Base-by-base conservation (phyloP, 2,888 invertebrate species). In the Steromphala cineraria region DNA sequence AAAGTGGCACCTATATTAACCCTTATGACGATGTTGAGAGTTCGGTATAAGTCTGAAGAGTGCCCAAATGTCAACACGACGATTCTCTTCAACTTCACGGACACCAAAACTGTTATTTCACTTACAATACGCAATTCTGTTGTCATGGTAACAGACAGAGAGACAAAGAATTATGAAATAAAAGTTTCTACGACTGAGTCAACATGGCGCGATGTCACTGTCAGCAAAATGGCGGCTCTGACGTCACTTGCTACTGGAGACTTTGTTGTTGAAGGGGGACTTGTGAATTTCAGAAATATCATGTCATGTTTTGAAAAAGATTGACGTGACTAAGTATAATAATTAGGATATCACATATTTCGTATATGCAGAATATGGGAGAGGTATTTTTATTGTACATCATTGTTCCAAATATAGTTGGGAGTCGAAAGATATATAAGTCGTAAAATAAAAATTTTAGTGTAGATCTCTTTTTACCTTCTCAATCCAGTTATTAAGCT, bases 241-340 rank as follows among this genome's bases (percentile, higher is more conserved):
- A 19, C 81, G 10, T 82, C 87, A 2, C 82, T 87, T 15, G 83
- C 85, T 19, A 80, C 67, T 17, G 89, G 89, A 15, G 88, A 88
- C 3, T 36, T 91, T 4, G 80, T 55, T 17, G 79, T 89, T 2
- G 87, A 90, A 36, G 89, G 89, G 0, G 86, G 90, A 0, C 36
- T 86, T 21, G 53, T 83, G 8, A 84, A 82, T 1, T 84, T 90
- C 40, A 82, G 83, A 31, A 78, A 85, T 17, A 87, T 90, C 28
- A 88, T 90, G 86, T 80, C 81, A 13, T 90, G 88, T 75, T 88
- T 90, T 81, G 90, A 90, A 62, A 62, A 21, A 13, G 62, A 62
- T 62, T 62, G 46, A 46, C 13, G 46, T 46, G 3, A 8, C 8
- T 3, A 5, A 5, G 3, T 3, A 3, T 36, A 3, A 36, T 36